A percentile compares a stretch with the other conserved stretches of the same genome.
Conservation (phyloP, 2,888 invertebrate genomes). For the Chloroclystis v-ata region DNA sequence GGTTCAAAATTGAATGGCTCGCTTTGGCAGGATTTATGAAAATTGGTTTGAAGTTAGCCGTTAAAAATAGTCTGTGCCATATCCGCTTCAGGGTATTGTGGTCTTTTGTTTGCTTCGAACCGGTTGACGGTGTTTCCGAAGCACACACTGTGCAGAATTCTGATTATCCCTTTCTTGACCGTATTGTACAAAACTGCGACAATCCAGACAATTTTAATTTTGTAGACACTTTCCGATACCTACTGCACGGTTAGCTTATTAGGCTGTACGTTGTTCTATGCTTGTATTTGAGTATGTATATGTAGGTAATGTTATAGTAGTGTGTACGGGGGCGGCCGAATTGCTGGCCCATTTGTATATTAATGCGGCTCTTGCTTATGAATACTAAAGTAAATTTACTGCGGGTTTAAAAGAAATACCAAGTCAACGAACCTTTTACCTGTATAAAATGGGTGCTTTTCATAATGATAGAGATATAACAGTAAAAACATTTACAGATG, state of each 20-base stretch:
- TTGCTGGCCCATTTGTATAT: conserved; percentile 14
- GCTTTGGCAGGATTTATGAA: conserved; percentile 37
- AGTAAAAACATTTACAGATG: too few relatives aligned
- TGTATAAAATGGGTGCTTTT: conserved; percentile 12
- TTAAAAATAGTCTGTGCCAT: conserved; percentile 69
- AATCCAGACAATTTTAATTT: too few relatives aligned
- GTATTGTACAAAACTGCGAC: background rate
- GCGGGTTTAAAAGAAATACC: conserved; percentile 2
- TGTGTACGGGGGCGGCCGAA: background rate
- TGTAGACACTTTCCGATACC: too few relatives aligned
- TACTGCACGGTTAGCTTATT: too few relatives aligned
- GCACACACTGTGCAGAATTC: background rate
- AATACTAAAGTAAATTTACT: conserved; percentile 11
- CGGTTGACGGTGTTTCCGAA: background rate
- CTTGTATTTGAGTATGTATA: too few relatives aligned
- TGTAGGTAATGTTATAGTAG: background rate
- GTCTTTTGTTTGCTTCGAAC: conserved; percentile 57
- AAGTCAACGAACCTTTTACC: conserved; percentile 15
- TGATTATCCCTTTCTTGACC: background rate
- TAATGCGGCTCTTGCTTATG: conserved; percentile 12
- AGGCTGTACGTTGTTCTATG: too few relatives aligned
- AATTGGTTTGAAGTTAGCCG: conserved; percentile 43
- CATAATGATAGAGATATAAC: too few relatives aligned
- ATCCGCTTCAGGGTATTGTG: conserved; percentile 66
- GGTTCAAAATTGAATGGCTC: conserved; percentile 46